Base-by-base conservation (phyloP, 2,113 vertebrate species). In the Emberiza fucata region DNA sequence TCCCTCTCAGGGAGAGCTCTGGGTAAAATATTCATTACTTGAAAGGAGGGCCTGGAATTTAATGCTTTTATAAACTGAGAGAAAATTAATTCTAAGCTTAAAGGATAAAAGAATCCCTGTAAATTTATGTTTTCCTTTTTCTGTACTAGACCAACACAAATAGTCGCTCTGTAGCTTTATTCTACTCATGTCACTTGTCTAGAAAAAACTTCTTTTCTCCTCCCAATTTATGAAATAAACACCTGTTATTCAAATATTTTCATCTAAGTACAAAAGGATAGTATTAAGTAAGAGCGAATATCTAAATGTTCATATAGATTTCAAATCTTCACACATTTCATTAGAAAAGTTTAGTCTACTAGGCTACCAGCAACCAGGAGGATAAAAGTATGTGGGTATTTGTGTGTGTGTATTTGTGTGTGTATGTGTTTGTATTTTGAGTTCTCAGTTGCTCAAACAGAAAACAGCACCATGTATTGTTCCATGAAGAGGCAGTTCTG, bases 1-100 rank as follows among this genome's bases (percentile, higher is more conserved):
- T 95, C 75, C 92, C 96, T 96, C 96, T 90, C 61, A 94, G 95
- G 97, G 94, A 97, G 69, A 97, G 76, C 47, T 92, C 78, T 96
- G 92, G 97, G 96, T 98, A 97, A 97, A 97, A 98, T 97, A 96
- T 98, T 98, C 95, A 97, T 96, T 76, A 96, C 81, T 97, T 96
- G 89, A 98, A 97, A 94, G 63, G 73, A 96, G 73, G 83, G 33
- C 33, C 94, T 97, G 56, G 54, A 97, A 94, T 93, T 82, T 95
- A 79, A 63, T 88, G 71, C 45, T 90, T 95, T 93, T 95, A 86
- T 92, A 95, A 95, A 87, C 79, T 7, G 40, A 82, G 44, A 90
- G 25, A 76, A 90, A 96, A 78, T 56, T 89, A 96, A 91, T 94
- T 91, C 59, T 94, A 19, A 11, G 3, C 20, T 93, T 87, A 50